Percentiles rank a stretch among this genome's conserved stretches.
Evolutionary conservation across 2,113 vertebrate genomes (phyloP).

Genomic region (Rhinogobius similis): DNA sequence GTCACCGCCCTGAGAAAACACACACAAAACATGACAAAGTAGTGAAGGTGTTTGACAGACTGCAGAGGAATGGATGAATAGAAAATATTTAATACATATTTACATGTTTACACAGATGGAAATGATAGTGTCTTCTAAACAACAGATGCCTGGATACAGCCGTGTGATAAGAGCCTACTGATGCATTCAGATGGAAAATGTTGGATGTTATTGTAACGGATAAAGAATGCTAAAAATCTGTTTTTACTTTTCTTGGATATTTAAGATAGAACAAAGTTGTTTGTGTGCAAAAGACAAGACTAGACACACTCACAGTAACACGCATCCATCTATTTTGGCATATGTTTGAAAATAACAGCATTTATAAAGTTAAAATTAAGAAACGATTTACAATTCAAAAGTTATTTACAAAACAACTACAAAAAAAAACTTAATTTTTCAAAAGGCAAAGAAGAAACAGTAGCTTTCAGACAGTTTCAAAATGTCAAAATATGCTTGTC

Average conservation of each 20-base stretch:
- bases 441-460: not conserved
- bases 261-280: too few species aligned
- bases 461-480: not conserved
- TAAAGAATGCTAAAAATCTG: not conserved
- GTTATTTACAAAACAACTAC: not conserved
- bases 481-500: not conserved
- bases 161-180: not conserved
- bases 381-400: not conserved
- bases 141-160: slow-evolving; percentile 5
- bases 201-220: not conserved
- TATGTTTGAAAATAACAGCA: too few species aligned
- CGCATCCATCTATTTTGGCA: too few species aligned
- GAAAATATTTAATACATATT: slow-evolving; percentile 1
- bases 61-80: not conserved
- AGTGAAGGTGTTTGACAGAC: not conserved
- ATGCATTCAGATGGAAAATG: not conserved
- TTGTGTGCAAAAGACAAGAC: too few species aligned
- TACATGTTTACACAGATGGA: not conserved
- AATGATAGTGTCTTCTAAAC: slow-evolving; percentile 5
- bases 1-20: slow-evolving; percentile 1
- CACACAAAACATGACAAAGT: slow-evolving; percentile 1
- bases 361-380: not conserved
- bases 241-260: too few species aligned
- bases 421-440: not conserved
- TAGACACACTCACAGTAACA: too few species aligned